Evolutionary conservation across 2,888 invertebrate genomes (phyloP).

Genomic region (Conus canariensis): DNA sequence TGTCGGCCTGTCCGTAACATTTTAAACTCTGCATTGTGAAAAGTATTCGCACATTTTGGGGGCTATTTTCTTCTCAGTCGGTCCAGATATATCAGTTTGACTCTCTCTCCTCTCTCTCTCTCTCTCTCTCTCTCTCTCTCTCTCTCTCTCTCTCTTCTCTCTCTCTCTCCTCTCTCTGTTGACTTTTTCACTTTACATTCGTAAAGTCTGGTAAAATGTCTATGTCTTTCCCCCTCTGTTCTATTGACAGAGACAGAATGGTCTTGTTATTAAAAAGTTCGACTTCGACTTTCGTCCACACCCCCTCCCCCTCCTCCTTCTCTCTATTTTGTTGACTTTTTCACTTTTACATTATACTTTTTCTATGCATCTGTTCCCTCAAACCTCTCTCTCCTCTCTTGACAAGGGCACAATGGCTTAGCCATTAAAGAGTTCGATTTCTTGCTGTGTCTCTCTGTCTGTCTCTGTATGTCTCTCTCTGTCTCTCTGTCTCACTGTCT

Average conservation of each 20-base stretch:
- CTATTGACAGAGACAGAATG: too few species aligned
- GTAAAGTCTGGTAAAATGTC: not conserved
- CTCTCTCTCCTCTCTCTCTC: slow-evolving; percentile 10
- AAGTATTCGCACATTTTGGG: not conserved
- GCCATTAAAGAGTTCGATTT: too few species aligned
- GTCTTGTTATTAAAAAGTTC: not conserved
- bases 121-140: not conserved
- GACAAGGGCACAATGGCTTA: too few species aligned
- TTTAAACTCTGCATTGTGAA: not conserved
- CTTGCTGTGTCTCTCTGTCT: too few species aligned
- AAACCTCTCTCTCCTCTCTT: too few species aligned
- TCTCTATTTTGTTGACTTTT: not conserved
- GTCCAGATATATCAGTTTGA: not conserved
- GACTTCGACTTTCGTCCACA: not conserved
- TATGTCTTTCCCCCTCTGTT: not conserved
- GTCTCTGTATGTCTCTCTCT: too few species aligned
- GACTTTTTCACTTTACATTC: not conserved
- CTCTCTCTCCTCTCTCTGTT: not conserved
- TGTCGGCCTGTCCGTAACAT: too few species aligned
- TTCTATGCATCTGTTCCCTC: not conserved
- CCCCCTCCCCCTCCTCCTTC: not conserved
- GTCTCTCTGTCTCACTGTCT: too few species aligned
- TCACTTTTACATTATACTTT: not conserved
- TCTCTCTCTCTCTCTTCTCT: not conserved
- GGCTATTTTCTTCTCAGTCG: not conserved